Evolutionary conservation across 2,888 invertebrate species (phyloP), one percentile per base, ranked within the genome.

Genomic region (Thymelicus acteon): DNA sequence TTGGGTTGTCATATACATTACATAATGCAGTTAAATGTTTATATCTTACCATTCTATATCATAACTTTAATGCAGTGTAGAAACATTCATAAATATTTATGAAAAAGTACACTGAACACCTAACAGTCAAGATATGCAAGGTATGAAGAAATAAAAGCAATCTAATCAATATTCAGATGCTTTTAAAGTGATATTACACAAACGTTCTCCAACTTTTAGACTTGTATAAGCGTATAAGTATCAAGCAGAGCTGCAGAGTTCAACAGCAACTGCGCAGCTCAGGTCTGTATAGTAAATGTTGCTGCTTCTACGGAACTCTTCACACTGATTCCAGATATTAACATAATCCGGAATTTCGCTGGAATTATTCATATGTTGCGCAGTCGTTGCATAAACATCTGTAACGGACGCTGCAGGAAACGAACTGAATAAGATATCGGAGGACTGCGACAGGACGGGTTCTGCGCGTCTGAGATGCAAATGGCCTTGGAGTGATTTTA

Each of bases 321-420:
- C 76, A 75, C 76, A 76, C 80, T 76, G 81, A 82, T 81, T 82
- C 82, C 75, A 78, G 75, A 79, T 80, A 89, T 89, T 89, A 86
- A 77, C 89, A 88, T 89, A 89, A 89, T 86, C 88, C 82, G 72
- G 81, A 81, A 82, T 87, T 88, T 87, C 85, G 84, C 83, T 80
- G 78, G 85, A 85, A 88, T 87, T 86, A 87, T 88, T 87, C 85
- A 86, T 84, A 77, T 73, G 72, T 71, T 77, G 76, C 81, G 82
- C 81, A 82, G 78, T 81, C 80, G 80, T 63, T 69, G 63, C 77
- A 80, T 78, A 79, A 83, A 81, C 84, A 86, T 81, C 79, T 82
- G 83, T 77, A 77, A 64, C 58, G 62, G 72, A 70, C 68, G 57
- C 68, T 57, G 37, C 62, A 57, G 62, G 52, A 64, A 40, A 39